Base-by-base conservation (phyloP, 2,113 vertebrate species). In the Suricata suricatta region DNA sequence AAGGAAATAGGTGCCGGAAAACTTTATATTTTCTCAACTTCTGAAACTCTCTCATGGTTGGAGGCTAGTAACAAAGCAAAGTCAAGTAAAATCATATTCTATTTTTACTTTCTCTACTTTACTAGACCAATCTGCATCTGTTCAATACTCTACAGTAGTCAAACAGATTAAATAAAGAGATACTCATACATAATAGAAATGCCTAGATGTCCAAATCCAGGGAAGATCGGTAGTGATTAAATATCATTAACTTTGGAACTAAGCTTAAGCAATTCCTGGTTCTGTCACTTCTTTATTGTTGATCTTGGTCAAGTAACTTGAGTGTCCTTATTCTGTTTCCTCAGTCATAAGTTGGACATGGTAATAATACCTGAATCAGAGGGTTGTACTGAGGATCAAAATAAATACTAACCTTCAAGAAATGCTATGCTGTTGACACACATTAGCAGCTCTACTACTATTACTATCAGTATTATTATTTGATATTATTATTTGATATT, bases 1-100 rank as follows among this genome's bases (percentile, higher is more conserved):
- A 72, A 83, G 44, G 81, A 86, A 35, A 79, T 16, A 13, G 17
- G 31, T 50, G 9, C n/a, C 93, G 52, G 38, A 76, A 54, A 93
- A 19, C 25, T 88, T 90, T 54, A 47, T 41, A 77, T 74, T 79
- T 88, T 81, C 57, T 94, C 54, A 87, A 3, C 94, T 97, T 94
- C 60, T 60, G 52, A 96, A 95, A 81, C 17, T 68, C 7, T 64
- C 15, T 82, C 3, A 44, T 33, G 23, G 21, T 19, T 82, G 29
- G n/a, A 93, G 27, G 1, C 11, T 60, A 63, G 11, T 72, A 17
- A 91, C 15, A 54, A 69, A 38, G 31, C 80, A 94, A 72, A 33
- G 15, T 31, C 71, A 64, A 27, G 7, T 21, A 68, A 35, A 87
- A 23, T 64, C 27, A 35, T 25, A 52, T 10, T 23, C 6, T 63